phyloP scores from a whole-genome alignment of 2,888 invertebrate species.

The Chymomyza caudatula region DNA sequence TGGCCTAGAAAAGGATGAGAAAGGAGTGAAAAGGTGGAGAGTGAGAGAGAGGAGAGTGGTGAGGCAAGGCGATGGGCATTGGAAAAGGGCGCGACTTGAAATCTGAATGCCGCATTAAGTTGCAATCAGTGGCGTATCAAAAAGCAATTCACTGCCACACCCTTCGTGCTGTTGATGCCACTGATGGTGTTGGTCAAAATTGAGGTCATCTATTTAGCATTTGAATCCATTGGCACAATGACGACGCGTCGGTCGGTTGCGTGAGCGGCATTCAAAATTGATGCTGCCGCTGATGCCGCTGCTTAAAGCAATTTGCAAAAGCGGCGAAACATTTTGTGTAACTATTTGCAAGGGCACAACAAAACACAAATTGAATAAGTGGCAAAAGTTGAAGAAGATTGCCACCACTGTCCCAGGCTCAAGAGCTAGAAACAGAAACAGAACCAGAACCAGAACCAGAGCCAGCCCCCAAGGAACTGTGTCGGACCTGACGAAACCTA shows the following conservation, averaged over 20 bases:
- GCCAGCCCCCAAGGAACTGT: neutral
- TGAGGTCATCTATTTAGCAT: slow-evolving; percentile 13
- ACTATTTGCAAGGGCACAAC: neutral
- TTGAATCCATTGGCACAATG: slow-evolving; percentile 4
- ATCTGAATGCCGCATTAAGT: slow-evolving; percentile 8
- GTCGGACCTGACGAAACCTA: slow-evolving; percentile 1
- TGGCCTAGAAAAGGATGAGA: no score
- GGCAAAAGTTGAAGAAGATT: slow-evolving; percentile 8
- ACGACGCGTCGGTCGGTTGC: neutral
- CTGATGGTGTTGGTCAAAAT: neutral
- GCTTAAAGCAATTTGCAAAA: slow-evolving; percentile 16
- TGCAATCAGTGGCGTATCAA: slow-evolving; percentile 23
- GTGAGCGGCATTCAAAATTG: neutral
- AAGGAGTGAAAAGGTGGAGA: no score
- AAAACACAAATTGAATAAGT: slow-evolving; percentile 11
- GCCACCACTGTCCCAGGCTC: neutral
- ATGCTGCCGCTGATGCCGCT: neutral
- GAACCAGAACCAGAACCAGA: neutral
- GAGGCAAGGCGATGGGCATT: neutral
- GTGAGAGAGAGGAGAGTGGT: neutral
- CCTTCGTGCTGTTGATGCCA: neutral
- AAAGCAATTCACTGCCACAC: slow-evolving; percentile 9
- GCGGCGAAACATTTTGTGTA: neutral
- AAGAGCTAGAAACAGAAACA: neutral
- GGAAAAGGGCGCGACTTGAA: neutral